Evolutionary conservation across 1,140 invertebrate species (phyloP), one percentile per base, ranked within the genome.

Genomic region (Augochlora pura): DNA sequence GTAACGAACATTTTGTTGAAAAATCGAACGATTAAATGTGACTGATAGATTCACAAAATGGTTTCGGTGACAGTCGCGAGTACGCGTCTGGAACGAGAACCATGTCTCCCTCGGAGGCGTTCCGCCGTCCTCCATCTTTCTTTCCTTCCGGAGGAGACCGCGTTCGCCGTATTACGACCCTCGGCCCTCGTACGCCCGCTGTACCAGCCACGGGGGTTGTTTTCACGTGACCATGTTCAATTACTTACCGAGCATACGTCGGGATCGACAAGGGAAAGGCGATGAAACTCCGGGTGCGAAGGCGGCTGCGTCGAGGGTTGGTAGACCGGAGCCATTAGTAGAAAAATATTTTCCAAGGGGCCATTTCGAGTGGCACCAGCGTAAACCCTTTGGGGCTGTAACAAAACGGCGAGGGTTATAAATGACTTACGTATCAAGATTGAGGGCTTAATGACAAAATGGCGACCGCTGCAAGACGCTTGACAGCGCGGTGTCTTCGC

Each of bases 281-380:
- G 80, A 21, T 54, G 49, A 85, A 82, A 75, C 57, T 52, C 69
- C 54, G 72, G 62, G 64, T 54, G n/a, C 60, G 42, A 86, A 80
- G 69, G 77, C 42, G 69, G 59, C 54, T 75, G 64, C 70, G 59
- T 77, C 69, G 84, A 86, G 85, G 84, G 84, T 86, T 71, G 85
- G 52, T 71, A 72, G 78, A 84, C 71, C 77, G 80, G 85, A 87
- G 82, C 88, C 88, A 90, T 90, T 90, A 90, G 88, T 88, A 88
- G 88, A 90, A 89, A 90, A 90, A 90, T 89, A 76, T 90, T 90
- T 88, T 89, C 73, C 73, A 81, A 88, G 77, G 84, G 87, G 82
- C 80, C 62, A 77, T 84, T 80, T 87, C 82, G 77, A 87, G 80
- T 82, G 60, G 39, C 64, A 69, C 72, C 64, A 66, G 57, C 25